These are phyloP conservation scores for Maconellicoccus hirsutus DNA, from an alignment of 1,140 invertebrate species.

Conservation along the genomic window DNA sequence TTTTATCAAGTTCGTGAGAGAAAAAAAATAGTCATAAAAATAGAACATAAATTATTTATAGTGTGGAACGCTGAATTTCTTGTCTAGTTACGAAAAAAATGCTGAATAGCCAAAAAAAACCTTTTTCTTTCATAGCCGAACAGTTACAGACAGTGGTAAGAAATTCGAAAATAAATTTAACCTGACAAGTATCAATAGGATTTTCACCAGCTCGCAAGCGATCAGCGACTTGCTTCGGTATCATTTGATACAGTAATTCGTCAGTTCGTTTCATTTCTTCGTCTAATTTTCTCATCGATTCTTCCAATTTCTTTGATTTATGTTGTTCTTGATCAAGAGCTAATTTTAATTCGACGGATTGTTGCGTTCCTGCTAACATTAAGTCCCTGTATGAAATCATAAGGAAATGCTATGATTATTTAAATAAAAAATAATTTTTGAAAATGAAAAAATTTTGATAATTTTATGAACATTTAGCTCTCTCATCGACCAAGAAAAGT, in stretches of 20 bases:
- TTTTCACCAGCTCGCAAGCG: slow-evolving; percentile 80
- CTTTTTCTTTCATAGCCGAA: too few species aligned
- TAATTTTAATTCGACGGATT: slow-evolving; percentile 89
- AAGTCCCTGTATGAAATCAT: slow-evolving; percentile 54
- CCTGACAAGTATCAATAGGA: slow-evolving; percentile 90
- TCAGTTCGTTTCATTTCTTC: slow-evolving; percentile 93
- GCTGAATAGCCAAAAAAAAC: too few species aligned
- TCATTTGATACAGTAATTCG: slow-evolving; percentile 94
- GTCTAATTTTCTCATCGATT: slow-evolving; percentile 90
- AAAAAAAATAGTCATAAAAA: too few species aligned
- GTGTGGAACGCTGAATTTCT: too few species aligned
- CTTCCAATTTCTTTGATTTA: slow-evolving; percentile 91
- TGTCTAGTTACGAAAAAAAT: too few species aligned
- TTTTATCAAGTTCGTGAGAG: too few species aligned
- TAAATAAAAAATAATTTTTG: neutral
- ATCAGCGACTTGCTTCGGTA: slow-evolving; percentile 93
- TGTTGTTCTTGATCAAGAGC: slow-evolving; percentile 92
- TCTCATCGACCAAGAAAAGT: too few species aligned
- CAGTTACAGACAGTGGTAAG: too few species aligned
- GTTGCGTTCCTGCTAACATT: slow-evolving; percentile 91
- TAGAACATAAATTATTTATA: too few species aligned
- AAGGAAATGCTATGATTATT: neutral
- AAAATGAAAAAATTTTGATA: neutral
- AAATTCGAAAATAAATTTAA: slow-evolving; percentile 35
- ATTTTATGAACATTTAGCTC: too few species aligned